These are phyloP conservation scores for Strix uralensis DNA, from an alignment of 2,113 vertebrate species.

Conservation along the genomic window DNA sequence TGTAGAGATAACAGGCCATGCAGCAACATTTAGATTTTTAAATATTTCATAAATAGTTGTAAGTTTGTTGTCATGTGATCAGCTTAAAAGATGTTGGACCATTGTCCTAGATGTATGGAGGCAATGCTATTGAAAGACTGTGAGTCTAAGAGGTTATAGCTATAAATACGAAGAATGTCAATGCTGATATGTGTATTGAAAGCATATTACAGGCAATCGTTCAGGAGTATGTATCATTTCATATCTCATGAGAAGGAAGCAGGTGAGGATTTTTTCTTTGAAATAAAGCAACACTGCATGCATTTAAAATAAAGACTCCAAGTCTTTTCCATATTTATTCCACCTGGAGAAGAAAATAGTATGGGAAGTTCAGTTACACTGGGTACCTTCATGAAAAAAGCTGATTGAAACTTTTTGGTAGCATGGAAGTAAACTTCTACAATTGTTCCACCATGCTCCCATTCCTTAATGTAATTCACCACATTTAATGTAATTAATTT, in stretches of 20 bases:
- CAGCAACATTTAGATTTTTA: background rate
- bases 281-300: background rate
- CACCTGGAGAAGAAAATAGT: background rate
- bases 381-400: background rate
- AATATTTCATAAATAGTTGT: background rate
- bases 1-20: background rate
- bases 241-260: background rate
- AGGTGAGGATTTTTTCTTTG: background rate
- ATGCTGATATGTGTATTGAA: background rate
- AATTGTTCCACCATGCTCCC: background rate
- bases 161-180: background rate
- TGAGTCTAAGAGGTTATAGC: background rate
- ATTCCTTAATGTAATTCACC: constrained; percentile 13
- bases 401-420: background rate
- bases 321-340: background rate
- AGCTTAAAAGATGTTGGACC: background rate
- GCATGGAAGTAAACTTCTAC: background rate
- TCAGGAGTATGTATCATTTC: background rate
- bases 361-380: background rate
- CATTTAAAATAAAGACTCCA: background rate
- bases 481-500: constrained; percentile 31
- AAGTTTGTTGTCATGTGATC: background rate
- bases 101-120: background rate
- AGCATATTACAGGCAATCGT: background rate
- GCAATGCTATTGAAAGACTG: background rate